These are phyloP conservation scores for Syngnathus acus DNA, from an alignment of 2,797 vertebrate species.

Conservation along the genomic window DNA sequence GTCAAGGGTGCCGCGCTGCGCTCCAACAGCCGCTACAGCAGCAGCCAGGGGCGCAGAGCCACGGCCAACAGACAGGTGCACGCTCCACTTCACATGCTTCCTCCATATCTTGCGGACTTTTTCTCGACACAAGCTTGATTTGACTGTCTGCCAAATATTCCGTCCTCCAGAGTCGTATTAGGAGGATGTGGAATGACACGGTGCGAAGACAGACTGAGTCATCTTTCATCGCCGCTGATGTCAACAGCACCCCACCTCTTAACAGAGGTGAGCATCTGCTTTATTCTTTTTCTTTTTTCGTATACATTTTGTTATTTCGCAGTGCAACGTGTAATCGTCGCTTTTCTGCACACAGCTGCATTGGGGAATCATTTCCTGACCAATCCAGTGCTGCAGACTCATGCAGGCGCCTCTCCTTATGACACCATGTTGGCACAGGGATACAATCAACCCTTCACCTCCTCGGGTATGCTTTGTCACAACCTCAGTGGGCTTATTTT, in stretches of 20 bases:
- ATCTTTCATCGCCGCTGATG: slow-evolving; percentile 86
- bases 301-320: neutral
- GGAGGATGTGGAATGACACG: slow-evolving; percentile 92
- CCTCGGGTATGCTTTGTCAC: slow-evolving; percentile 72
- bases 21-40: slow-evolving; percentile 84
- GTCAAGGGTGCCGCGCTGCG: slow-evolving; percentile 82
- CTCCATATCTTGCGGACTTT: slow-evolving; percentile 5
- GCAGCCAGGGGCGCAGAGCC: slow-evolving; percentile 74
- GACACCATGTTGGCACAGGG: slow-evolving; percentile 86
- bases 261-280: slow-evolving; percentile 75
- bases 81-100: neutral
- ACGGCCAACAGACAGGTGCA: slow-evolving; percentile 68
- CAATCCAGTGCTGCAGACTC: slow-evolving; percentile 85
- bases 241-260: slow-evolving; percentile 87
- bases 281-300: neutral
- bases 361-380: slow-evolving; percentile 88
- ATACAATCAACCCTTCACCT: slow-evolving; percentile 82
- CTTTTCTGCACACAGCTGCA: slow-evolving; percentile 56
- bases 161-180: slow-evolving; percentile 79
- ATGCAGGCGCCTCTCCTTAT: slow-evolving; percentile 82
- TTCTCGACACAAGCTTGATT: slow-evolving; percentile 12
- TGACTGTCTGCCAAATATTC: slow-evolving; percentile 26
- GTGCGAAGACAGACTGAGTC: slow-evolving; percentile 89
- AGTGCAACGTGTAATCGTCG: slow-evolving; percentile 6
- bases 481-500: neutral